A percentile compares a stretch with the other conserved stretches of the same genome.
Evolutionary conservation across 2,797 vertebrate species (phyloP).

Genomic region (Masticophis lateralis): DNA sequence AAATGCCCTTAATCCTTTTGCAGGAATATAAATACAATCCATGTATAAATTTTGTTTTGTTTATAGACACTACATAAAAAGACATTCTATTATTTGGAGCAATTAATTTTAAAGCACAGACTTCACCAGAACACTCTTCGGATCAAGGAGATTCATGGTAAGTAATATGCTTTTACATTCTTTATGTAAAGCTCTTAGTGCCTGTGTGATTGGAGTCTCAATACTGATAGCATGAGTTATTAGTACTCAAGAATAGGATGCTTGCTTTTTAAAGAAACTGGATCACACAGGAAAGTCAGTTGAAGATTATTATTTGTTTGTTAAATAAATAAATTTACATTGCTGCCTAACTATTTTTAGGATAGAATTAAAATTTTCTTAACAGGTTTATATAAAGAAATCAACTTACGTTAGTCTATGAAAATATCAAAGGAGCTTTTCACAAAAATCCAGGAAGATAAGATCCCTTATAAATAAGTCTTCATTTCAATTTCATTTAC

Average conservation of each 20-base stretch:
- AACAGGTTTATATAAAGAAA: neutral
- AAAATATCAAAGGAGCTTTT: neutral
- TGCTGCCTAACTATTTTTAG: neutral
- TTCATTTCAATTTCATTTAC: constrained; percentile 6
- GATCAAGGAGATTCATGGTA: constrained; percentile 96
- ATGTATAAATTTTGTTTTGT: constrained; percentile 7
- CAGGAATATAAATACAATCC: neutral
- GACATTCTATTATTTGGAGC: constrained; percentile 96
- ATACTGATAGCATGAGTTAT: neutral
- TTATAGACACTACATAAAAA: constrained; percentile 92
- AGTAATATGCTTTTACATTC: constrained; percentile 15
- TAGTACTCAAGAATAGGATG: neutral
- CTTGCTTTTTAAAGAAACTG: neutral
- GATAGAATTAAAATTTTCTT: neutral
- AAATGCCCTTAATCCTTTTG: neutral
- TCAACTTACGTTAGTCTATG: neutral
- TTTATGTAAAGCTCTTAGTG: neutral
- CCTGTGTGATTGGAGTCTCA: neutral
- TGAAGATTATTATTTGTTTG: neutral
- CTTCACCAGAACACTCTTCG: constrained; percentile 92
- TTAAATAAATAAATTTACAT: neutral
- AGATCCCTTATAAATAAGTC: neutral
- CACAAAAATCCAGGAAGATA: neutral
- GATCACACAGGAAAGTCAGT: neutral
- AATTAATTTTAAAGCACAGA: constrained; percentile 94